phyloP scores from a whole-genome alignment of 2,113 vertebrate genomes.

The Microtus montanus region DNA sequence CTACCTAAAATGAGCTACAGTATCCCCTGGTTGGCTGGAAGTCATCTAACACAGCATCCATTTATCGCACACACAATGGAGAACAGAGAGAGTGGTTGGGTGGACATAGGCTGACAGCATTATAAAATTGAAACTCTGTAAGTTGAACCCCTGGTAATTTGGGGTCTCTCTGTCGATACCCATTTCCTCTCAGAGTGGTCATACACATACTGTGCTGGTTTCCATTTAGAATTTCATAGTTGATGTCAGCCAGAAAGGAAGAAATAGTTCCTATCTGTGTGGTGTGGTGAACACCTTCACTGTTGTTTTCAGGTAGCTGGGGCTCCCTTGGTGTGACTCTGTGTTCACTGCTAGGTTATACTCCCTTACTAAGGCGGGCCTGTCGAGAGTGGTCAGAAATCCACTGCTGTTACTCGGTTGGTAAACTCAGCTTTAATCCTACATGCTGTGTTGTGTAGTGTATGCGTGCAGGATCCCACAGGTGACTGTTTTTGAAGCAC shows the following conservation, averaged over 20 bases:
- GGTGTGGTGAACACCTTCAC: neutral
- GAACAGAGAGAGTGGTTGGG: neutral
- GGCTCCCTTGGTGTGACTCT: neutral
- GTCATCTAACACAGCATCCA: neutral
- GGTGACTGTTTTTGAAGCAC: constrained; percentile 15
- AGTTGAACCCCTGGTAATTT: neutral
- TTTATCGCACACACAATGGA: neutral
- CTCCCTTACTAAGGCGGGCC: neutral
- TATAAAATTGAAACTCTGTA: neutral
- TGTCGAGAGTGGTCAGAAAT: neutral
- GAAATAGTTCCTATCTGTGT: neutral
- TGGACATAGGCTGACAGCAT: neutral
- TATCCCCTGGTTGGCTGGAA: neutral
- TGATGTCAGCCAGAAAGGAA: neutral
- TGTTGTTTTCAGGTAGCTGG: neutral
- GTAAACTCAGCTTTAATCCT: neutral
- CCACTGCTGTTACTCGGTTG: neutral
- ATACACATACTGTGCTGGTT: neutral
- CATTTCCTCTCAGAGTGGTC: neutral
- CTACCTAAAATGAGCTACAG: neutral
- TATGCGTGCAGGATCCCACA: neutral
- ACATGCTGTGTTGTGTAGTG: neutral
- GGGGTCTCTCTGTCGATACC: neutral
- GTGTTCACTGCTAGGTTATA: neutral
- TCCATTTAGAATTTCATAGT: neutral